Percentiles rank a stretch among this genome's conserved stretches.
These are phyloP conservation scores for Coleophora deauratella DNA, from an alignment of 2,888 invertebrate species.

Conservation along the genomic window DNA sequence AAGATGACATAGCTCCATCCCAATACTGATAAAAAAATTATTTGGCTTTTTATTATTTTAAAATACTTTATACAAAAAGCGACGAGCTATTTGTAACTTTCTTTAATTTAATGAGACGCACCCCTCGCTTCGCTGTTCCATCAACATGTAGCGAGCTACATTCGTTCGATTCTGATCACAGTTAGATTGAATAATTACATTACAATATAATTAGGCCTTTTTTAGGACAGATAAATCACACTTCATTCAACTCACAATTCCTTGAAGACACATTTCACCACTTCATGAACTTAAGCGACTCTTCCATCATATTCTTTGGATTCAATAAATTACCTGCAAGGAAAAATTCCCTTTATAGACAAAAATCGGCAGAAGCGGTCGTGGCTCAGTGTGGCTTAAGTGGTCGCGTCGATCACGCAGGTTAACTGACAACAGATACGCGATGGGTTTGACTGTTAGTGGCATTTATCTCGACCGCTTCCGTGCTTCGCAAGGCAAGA, in stretches of 20 bases:
- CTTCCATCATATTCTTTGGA: constrained; percentile 53
- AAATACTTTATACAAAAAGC: constrained; percentile 45
- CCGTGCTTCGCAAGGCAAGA: no score
- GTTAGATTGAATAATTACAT: constrained; percentile 20
- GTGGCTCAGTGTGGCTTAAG: no score
- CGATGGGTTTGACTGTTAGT: no score
- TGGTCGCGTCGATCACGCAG: no score
- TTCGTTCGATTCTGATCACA: constrained; percentile 55
- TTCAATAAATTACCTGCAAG: constrained; percentile 35
- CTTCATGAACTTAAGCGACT: constrained; percentile 21
- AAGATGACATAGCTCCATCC: constrained; percentile 58
- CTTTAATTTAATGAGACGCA: constrained; percentile 37
- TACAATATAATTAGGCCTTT: constrained; percentile 72
- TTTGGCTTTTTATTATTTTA: constrained; percentile 38
- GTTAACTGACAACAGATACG: no score
- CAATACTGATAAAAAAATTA: constrained; percentile 57
- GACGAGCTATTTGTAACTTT: constrained; percentile 32
- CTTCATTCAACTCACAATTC: constrained; percentile 59
- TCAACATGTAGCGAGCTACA: constrained; percentile 28
- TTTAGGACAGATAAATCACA: constrained; percentile 72
- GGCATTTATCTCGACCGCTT: no score
- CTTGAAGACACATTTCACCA: constrained; percentile 31
- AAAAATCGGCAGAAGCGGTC: no score
- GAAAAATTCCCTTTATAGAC: neutral
- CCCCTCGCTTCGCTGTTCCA: constrained; percentile 22